Percentiles rank a stretch among this genome's conserved stretches.
Conservation (phyloP, 2,113 vertebrate species). For the Turnix velox region DNA sequence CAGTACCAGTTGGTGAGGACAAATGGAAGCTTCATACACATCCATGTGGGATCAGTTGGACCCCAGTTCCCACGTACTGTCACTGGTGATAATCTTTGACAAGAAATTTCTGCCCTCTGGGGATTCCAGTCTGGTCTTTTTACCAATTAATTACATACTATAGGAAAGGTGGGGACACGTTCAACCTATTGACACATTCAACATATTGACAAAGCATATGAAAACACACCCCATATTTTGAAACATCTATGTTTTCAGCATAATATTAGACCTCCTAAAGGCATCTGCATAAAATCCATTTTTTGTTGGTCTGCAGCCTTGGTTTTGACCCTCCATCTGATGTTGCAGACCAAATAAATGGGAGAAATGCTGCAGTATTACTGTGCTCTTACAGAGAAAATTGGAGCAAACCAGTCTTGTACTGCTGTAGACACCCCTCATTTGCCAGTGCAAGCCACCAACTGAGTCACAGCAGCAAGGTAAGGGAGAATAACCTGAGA, state of each 20-base stretch:
- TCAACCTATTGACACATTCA: not conserved
- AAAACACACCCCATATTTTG: not conserved
- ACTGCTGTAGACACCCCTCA: not conserved
- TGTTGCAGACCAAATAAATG: not conserved
- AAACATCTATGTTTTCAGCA: not conserved
- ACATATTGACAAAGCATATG: not conserved
- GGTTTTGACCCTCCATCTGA: not conserved
- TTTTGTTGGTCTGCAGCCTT: not conserved
- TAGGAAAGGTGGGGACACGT: not conserved
- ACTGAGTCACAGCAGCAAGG: not conserved
- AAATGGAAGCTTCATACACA: not conserved
- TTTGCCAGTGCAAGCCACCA: not conserved
- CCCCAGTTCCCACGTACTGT: not conserved
- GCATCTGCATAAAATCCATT: not conserved
- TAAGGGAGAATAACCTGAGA: not conserved
- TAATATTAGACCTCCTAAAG: not conserved
- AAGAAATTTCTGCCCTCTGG: not conserved
- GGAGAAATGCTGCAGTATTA: not conserved
- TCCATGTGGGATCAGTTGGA: not conserved
- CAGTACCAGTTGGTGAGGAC: not conserved
- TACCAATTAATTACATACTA: not conserved
- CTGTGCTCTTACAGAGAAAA: not conserved
- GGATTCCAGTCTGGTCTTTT: not conserved
- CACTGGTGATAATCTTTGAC: not conserved
- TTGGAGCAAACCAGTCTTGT: not conserved